A percentile compares a stretch with the other conserved stretches of the same genome.
phyloP scores from a whole-genome alignment of 2,797 vertebrate species.

The Alosa sapidissima region DNA sequence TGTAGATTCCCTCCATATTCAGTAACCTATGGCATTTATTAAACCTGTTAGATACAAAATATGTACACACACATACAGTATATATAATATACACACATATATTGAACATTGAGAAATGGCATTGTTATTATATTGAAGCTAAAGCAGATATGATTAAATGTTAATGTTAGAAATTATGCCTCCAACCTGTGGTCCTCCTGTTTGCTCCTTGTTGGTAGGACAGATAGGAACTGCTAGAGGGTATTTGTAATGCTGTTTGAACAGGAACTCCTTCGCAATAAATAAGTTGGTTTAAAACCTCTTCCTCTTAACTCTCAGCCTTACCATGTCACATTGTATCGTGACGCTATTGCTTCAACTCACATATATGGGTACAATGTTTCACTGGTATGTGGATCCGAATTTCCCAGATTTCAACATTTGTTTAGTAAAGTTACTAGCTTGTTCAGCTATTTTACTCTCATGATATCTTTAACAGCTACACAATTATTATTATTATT shows the following conservation, averaged over 20 bases:
- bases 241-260: background rate
- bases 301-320: background rate
- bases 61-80: background rate
- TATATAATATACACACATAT: background rate
- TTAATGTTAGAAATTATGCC: background rate
- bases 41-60: background rate
- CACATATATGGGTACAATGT: background rate
- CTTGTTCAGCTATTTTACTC: no score
- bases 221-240: background rate
- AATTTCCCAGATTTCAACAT: background rate
- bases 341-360: background rate
- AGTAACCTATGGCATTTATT: background rate
- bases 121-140: no score
- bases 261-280: background rate
- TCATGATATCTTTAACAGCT: no score
- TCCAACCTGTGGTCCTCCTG: background rate
- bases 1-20: background rate
- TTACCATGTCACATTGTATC: background rate
- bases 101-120: no score
- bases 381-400: background rate
- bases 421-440: background rate
- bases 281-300: background rate
- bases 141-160: no score
- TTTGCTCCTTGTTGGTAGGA: background rate
- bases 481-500: no score